Evolutionary conservation across 2,113 vertebrate species (phyloP), one percentile per base, ranked within the genome.

Genomic region (Datnioides undecimradiatus): DNA sequence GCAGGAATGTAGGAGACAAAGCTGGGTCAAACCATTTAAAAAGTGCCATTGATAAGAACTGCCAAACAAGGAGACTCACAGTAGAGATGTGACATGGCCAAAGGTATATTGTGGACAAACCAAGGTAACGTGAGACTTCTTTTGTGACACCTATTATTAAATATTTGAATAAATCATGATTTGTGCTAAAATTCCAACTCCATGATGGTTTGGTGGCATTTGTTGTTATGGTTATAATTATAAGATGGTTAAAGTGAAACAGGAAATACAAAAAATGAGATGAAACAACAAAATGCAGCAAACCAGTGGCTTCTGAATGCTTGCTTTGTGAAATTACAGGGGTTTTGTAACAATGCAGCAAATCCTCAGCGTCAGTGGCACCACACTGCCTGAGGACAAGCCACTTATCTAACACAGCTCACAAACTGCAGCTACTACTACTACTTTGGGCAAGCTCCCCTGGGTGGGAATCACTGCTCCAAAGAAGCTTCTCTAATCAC

Each of bases 401-500:
- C 19, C 57, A 43, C 57, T 76, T 52, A 68, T 31, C 83, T 74
- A 67, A 82, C 66, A 76, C 78, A 51, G 31, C 41, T 66, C 34
- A 66, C 46, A 33, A 58, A 29, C 51, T 34, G 3, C 36, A 68
- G 40, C 68, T 46, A 41, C 41, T n/a, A n/a, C n/a, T n/a, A 69
- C 41, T 62, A 25, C 51, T 45, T 65, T 62, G 79, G 70, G 54
- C 36, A 29, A 36, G n/a, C 16, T 76, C 59, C 79, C 75, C 29
- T 23, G 65, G 68, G 70, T 21, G 38, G 29, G 52, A 65, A 52
- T 68, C 43, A 52, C 43, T 41, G 46, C 65, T 69, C 25, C 31
- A 77, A 46, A 77, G 67, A 58, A 23, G 19, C 41, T 67, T 25
- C 58, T 40, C 69, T 79, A 81, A 84, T 82, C 59, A 68, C 29